A percentile compares a stretch with the other conserved stretches of the same genome.
Evolutionary conservation across 2,113 vertebrate genomes (phyloP).

Genomic region (Tapirus terrestris): DNA sequence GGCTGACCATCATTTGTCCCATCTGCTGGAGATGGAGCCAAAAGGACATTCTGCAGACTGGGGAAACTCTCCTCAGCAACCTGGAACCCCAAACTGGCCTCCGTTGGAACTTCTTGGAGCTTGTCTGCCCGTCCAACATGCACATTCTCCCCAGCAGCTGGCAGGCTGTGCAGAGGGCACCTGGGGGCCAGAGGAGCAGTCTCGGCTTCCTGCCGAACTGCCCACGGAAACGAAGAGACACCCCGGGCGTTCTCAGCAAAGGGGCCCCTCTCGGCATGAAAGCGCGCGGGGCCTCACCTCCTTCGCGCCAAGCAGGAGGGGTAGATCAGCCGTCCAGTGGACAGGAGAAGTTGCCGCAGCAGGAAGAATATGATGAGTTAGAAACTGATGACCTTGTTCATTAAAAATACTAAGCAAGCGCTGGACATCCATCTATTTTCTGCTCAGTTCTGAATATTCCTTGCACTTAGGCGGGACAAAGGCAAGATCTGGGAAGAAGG

Average conservation of each 20-base stretch:
- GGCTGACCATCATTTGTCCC: neutral
- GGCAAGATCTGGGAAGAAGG: neutral
- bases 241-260: neutral
- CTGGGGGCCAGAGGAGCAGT: neutral
- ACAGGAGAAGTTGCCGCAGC: too few species aligned
- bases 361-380: neutral
- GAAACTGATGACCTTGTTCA: neutral
- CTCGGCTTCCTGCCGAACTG: neutral
- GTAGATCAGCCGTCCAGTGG: neutral
- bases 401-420: neutral
- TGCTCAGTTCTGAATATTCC: neutral
- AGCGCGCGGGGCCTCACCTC: neutral
- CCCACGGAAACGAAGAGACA: neutral
- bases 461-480: neutral
- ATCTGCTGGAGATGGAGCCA: neutral
- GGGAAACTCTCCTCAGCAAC: too few species aligned
- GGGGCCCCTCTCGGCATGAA: neutral
- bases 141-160: neutral
- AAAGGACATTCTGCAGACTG: neutral
- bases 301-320: neutral
- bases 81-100: neutral
- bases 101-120: too few species aligned
- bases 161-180: neutral
- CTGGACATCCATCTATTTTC: neutral
- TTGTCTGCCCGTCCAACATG: fast-evolving